Percentiles rank a stretch among this genome's conserved stretches.
These are phyloP conservation scores for Drosophila pseudotalamancana DNA, from an alignment of 2,888 invertebrate genomes.

Conservation along the genomic window DNA sequence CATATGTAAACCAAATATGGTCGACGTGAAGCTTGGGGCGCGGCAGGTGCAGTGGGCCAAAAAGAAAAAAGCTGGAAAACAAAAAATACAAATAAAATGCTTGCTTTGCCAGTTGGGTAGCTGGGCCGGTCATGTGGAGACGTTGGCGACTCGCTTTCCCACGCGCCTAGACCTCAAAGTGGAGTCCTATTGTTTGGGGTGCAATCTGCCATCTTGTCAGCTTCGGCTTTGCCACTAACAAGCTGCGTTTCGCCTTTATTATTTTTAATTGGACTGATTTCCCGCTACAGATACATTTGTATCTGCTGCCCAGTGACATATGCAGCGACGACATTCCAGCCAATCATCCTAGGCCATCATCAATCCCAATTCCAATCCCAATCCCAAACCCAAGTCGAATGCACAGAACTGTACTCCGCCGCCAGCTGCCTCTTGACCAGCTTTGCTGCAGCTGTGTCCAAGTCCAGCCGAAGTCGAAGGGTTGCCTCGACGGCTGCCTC, in stretches of 20 bases:
- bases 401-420: no score
- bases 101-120: no score
- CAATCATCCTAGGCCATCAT: conserved; percentile 75
- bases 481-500: conserved; percentile 50
- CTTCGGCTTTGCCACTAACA: conserved; percentile 51
- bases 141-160: conserved; percentile 48
- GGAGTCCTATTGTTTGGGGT: conserved; percentile 68
- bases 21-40: conserved; percentile 34
- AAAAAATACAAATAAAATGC: no score
- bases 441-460: conserved; percentile 48
- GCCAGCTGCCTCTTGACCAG: conserved; percentile 55
- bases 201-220: conserved; percentile 74
- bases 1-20: conserved; percentile 41
- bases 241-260: conserved; percentile 75
- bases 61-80: no score
- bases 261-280: conserved; percentile 79
- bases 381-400: conserved; percentile 19
- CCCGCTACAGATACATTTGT: conserved; percentile 75
- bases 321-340: conserved; percentile 48
- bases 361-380: conserved; percentile 41
- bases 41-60: conserved; percentile 31
- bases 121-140: conserved; percentile 1
- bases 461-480: conserved; percentile 54
- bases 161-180: conserved; percentile 46
- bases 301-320: conserved; percentile 67